Evolutionary conservation across 2,797 vertebrate species (phyloP), one percentile per base, ranked within the genome.

Genomic region (Aplochiton taeniatus): DNA sequence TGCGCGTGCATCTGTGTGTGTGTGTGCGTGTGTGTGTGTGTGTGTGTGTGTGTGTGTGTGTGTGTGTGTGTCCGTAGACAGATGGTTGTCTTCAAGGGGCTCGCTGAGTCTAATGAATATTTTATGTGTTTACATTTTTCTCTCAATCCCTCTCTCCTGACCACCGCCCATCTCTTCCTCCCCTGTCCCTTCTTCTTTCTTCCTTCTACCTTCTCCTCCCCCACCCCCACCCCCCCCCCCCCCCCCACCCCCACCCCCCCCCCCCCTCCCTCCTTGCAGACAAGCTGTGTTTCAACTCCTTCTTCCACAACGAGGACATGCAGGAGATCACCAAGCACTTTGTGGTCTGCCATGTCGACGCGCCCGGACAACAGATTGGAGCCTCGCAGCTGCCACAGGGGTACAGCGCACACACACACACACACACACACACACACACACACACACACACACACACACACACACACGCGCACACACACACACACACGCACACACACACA

Each of bases 241-340:
- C n/a, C 11, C 9, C 0, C 57, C 45, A 57, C 9, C 19, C 60
- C 5, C 20, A 59, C 73, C 59, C 75, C 50, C 12, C 1, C 44
- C 19, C 10, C 48, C 43, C 42, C 45, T 67, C 12, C 59, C 71
- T 58, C 74, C 81, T 79, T 81, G 46, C 92, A 99, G 96, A 99
- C 85, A 99, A 98, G 82, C 92, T 98, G 74, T 98, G 97, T 83
- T 98, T 97, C 92, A 97, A 95, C 85, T 82, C 93, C 13, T 94
- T 98, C 89, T 98, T 98, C 91, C 95, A 94, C 75, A 96, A 94
- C 0, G 96, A 97, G 78, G 96, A 98, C 80, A 98, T 98, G 96
- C 94, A 96, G 87, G 97, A 98, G 90, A 98, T 98, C 89, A 98
- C 95, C 1, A 96, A 96, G 80, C 96, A 98, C 87, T 98, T 99